Evolutionary conservation across 92 coral and sea anemone genomes (phyloP).

Genomic region (Zoanthus gigantus): DNA sequence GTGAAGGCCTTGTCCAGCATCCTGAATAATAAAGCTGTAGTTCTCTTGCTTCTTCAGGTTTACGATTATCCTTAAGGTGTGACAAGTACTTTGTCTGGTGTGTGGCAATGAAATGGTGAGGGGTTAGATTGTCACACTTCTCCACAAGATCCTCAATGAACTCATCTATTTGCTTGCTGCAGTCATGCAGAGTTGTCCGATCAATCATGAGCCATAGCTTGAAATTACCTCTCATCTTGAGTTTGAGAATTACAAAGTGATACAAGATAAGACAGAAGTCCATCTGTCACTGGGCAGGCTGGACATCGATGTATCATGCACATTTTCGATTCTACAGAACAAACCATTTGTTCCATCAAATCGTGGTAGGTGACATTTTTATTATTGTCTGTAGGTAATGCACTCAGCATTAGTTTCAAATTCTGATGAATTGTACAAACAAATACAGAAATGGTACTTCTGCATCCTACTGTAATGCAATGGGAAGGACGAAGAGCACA

Average conservation of each 20-base stretch:
- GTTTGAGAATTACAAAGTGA: neutral
- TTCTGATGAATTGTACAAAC: neutral
- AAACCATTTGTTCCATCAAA: neutral
- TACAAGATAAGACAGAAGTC: neutral
- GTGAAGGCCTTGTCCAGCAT: neutral
- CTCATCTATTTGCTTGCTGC: neutral
- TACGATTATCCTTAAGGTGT: neutral
- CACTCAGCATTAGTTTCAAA: neutral
- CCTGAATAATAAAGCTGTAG: slow-evolving; percentile 28
- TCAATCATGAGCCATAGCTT: neutral
- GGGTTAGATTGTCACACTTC: neutral
- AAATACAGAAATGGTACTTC: neutral
- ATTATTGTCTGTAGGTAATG: too few relatives aligned
- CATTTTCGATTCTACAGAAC: too few relatives aligned
- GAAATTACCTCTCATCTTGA: neutral
- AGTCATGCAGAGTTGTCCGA: neutral
- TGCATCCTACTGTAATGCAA: neutral
- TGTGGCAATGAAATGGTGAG: neutral
- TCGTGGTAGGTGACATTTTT: neutral
- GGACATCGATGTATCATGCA: neutral
- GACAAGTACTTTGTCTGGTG: neutral
- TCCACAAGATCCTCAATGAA: neutral
- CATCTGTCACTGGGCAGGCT: neutral
- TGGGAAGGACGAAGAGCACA: slow-evolving; percentile 20
- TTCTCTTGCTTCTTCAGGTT: neutral